Conservation (phyloP, 2,797 vertebrate species). For the Acanthurus leucopareius region DNA sequence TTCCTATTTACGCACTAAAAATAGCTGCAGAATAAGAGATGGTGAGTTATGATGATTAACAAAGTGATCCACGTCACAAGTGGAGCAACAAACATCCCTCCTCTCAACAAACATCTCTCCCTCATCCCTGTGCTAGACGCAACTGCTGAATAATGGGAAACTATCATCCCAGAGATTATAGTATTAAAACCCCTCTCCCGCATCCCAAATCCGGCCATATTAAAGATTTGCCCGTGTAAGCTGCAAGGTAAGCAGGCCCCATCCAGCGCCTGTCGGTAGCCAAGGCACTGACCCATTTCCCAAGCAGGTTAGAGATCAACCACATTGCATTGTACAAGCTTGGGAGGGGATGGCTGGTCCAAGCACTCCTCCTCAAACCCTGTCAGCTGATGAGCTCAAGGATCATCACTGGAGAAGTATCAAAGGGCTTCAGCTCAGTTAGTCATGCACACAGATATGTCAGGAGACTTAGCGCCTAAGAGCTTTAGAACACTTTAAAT, state of each 20-base stretch:
- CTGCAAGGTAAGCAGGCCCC: conserved; percentile 76
- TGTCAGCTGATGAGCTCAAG: conserved; percentile 68
- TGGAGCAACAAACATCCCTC: conserved; percentile 47
- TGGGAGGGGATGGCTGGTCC: conserved; percentile 30
- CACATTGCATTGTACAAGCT: conserved; percentile 35
- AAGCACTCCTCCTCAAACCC: conserved; percentile 45
- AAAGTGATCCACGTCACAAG: conserved; percentile 24
- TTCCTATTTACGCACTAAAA: conserved; percentile 30
- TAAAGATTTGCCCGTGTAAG: conserved; percentile 79
- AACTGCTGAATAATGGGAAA: conserved; percentile 71
- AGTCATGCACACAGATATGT: conserved; percentile 53
- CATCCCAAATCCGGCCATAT: conserved; percentile 80
- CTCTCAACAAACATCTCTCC: conserved; percentile 40
- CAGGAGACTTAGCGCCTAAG: conserved; percentile 53
- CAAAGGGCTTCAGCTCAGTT: conserved; percentile 60
- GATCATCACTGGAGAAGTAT: conserved; percentile 58
- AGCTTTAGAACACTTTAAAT: conserved; percentile 59
- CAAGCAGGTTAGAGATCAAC: conserved; percentile 83
- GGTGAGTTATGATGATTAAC: conserved; percentile 14
- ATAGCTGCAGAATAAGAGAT: conserved; percentile 15
- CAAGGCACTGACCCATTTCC: conserved; percentile 83
- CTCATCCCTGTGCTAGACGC: conserved; percentile 47
- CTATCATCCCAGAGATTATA: conserved; percentile 82
- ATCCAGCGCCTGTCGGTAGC: conserved; percentile 48
- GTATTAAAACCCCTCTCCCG: conserved; percentile 76